Conservation (phyloP, 2,113 vertebrate species). For the Cettia cetti region DNA sequence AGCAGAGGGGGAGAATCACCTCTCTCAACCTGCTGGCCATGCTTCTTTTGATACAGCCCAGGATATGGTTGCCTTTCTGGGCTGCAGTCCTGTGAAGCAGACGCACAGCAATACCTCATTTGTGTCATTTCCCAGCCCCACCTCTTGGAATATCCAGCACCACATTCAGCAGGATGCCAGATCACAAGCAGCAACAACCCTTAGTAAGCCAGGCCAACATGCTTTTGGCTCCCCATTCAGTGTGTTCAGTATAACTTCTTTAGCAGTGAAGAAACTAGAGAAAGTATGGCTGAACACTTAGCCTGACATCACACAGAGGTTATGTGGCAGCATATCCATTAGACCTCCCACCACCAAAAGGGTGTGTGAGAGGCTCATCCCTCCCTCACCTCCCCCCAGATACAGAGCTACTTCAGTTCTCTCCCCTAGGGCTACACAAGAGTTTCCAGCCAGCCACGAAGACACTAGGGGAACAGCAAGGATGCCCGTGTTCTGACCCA, state of each 20-base stretch:
- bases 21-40: not conserved
- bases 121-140: not conserved
- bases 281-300: not conserved
- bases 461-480: rapidly evolving
- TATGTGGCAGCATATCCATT: rapidly evolving
- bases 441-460: not conserved
- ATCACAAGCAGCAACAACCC: not conserved
- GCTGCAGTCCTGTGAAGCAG: not conserved
- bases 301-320: rapidly evolving
- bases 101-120: rapidly evolving
- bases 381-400: not conserved
- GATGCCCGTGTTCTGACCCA: rapidly evolving
- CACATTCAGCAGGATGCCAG: not conserved
- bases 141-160: not conserved
- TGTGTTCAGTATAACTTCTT: rapidly evolving
- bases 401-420: not conserved
- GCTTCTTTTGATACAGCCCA: not conserved
- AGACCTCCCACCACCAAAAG: not conserved
- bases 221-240: not conserved
- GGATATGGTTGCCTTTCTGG: not conserved
- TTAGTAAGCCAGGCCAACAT: not conserved
- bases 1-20: not conserved
- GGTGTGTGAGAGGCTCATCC: not conserved
- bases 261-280: not conserved
- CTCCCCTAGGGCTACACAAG: rapidly evolving